phyloP scores from a whole-genome alignment of 35 echinoderm and acorn worm species.

The Apostichopus californicus region DNA sequence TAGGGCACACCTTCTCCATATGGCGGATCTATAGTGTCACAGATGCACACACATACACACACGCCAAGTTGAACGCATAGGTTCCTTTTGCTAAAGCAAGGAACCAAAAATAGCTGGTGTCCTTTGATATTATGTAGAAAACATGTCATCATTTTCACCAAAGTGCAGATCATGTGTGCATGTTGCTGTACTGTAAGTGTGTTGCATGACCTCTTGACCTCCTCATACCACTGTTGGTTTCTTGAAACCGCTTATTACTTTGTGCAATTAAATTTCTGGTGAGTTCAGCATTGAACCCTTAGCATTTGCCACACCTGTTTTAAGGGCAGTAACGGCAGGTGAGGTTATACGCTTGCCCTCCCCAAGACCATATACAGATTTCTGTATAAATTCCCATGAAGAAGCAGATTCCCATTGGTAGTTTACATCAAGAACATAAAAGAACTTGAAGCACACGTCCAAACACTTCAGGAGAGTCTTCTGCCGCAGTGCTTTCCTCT shows the following conservation, averaged over 20 bases:
- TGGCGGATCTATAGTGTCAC: too few species aligned
- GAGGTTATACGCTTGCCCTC: not conserved
- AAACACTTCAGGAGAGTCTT: not conserved
- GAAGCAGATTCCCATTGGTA: constrained; percentile 19
- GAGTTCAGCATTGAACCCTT: not conserved
- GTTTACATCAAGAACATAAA: constrained; percentile 42
- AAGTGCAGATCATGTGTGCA: too few species aligned
- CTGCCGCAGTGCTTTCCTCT: constrained; percentile 27
- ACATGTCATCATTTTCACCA: too few species aligned
- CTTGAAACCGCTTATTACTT: too few species aligned
- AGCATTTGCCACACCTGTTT: not conserved
- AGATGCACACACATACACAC: too few species aligned
- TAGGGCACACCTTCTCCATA: too few species aligned
- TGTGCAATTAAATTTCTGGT: not conserved
- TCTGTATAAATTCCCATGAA: constrained; percentile 30
- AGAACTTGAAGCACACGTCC: constrained; percentile 30
- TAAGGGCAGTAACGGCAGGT: constrained; percentile 20
- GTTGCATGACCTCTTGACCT: too few species aligned
- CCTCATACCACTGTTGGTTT: not conserved
- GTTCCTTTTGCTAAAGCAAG: too few species aligned
- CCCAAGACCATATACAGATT: constrained; percentile 9
- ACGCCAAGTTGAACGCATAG: too few species aligned
- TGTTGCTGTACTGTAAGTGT: too few species aligned
- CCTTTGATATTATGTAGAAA: too few species aligned
- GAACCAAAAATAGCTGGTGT: too few species aligned